Evolutionary conservation across 2,113 vertebrate species (phyloP), one percentile per base, ranked within the genome.

Genomic region (Calyptommatus sinebrachiatus): DNA sequence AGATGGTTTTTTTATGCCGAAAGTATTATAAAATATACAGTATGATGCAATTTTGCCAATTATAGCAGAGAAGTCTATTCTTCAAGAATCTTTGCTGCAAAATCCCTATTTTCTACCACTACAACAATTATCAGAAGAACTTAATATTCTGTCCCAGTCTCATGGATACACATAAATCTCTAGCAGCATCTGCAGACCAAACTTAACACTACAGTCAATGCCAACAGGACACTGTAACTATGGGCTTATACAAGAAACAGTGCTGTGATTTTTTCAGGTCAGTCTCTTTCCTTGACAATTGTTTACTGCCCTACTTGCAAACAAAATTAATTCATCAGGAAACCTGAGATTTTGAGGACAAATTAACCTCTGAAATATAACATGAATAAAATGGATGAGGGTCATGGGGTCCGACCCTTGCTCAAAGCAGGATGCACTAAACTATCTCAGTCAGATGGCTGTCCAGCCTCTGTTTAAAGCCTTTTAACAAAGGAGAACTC

Each of bases 1-100:
- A 72, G 86, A 31, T 46, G 48, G 21, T 31, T 61, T 72, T 60
- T 78, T 24, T 60, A 68, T 45, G 78, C 4, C 76, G 2, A 50
- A 26, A 66, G 10, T 35, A 61, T 45, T 57, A 18, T 57, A 29
- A 61, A 72, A 57, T 73, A 16, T 63, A 67, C 57, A 66, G 50
- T 46, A 4, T 22, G 31, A 16, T 70, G 16, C 22, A 60, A 11
- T 70, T 20, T n/a, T 21, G 26, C 35, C 61, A 60, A 73, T 80
- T 77, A 77, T 83, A 87, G 83, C 7, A 41, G 57, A 20, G 71
- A 83, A 83, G 73, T 22, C 41, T 18, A 22, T 76, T 46, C 31
- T 70, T 41, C 41, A 62, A 62, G 26, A 62, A 29, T 18, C 46
- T 53, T 5, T 57, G 28, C 53, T 79, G 57, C 35, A 21, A 60